These are phyloP conservation scores for Tragelaphus imberbis DNA, from an alignment of 2,113 vertebrate species.

Conservation along the genomic window DNA sequence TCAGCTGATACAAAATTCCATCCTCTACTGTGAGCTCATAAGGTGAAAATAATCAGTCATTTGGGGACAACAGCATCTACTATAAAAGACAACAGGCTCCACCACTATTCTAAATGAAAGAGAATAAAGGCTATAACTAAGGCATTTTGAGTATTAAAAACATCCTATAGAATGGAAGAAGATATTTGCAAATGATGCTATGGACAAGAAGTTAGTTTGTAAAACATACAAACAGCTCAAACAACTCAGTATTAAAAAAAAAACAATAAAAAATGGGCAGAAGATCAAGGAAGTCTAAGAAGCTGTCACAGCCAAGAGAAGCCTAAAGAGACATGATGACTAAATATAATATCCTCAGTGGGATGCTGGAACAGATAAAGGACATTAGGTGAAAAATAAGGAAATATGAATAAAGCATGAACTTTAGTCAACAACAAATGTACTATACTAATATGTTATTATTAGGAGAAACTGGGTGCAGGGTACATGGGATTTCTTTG, in stretches of 20 bases:
- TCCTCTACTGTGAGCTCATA: background rate
- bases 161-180: background rate
- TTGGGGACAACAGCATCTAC: background rate
- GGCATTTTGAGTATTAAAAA: background rate
- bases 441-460: background rate
- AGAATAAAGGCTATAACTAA: background rate
- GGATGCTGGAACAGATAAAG: slow-evolving; percentile 9
- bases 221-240: background rate
- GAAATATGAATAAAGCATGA: background rate
- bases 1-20: background rate
- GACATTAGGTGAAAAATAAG: background rate
- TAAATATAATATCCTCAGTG: background rate
- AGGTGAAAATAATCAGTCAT: background rate
- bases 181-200: background rate
- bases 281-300: background rate
- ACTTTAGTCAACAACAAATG: slow-evolving; percentile 2
- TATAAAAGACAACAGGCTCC: background rate
- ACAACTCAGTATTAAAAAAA: background rate
- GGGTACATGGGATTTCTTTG: background rate
- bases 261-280: background rate
- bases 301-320: background rate
- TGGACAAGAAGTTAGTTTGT: background rate
- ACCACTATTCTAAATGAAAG: background rate
- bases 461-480: background rate
- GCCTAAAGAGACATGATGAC: background rate